These are phyloP conservation scores for Micronisus gabar DNA, from an alignment of 2,113 vertebrate species.

Conservation along the genomic window DNA sequence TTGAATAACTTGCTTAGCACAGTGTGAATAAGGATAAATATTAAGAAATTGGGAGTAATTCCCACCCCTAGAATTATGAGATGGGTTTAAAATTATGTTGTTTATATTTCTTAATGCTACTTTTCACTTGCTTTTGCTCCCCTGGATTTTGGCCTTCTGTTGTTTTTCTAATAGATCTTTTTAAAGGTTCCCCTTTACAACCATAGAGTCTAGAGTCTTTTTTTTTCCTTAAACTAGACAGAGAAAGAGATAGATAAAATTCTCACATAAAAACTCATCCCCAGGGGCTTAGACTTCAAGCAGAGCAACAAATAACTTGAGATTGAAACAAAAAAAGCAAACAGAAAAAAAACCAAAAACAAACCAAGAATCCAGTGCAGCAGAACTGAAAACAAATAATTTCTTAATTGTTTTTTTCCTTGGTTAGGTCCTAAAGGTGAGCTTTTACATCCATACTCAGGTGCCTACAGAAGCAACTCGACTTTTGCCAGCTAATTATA, in stretches of 20 bases:
- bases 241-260: neutral
- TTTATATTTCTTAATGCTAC: neutral
- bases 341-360: rapidly evolving
- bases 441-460: neutral
- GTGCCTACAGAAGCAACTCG: neutral
- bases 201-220: neutral
- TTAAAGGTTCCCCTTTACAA: neutral
- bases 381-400: neutral
- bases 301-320: neutral
- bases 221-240: neutral
- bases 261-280: neutral
- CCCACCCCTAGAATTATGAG: neutral
- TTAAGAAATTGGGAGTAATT: neutral
- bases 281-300: neutral
- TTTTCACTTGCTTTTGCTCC: neutral
- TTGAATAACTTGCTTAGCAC: neutral
- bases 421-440: neutral
- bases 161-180: neutral
- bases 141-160: neutral
- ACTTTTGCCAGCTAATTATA: neutral
- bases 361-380: neutral
- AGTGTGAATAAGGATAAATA: neutral
- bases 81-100: neutral
- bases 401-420: neutral
- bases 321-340: neutral